Base-by-base conservation (phyloP, 2,888 invertebrate species). In the Stegana nigrithorax region DNA sequence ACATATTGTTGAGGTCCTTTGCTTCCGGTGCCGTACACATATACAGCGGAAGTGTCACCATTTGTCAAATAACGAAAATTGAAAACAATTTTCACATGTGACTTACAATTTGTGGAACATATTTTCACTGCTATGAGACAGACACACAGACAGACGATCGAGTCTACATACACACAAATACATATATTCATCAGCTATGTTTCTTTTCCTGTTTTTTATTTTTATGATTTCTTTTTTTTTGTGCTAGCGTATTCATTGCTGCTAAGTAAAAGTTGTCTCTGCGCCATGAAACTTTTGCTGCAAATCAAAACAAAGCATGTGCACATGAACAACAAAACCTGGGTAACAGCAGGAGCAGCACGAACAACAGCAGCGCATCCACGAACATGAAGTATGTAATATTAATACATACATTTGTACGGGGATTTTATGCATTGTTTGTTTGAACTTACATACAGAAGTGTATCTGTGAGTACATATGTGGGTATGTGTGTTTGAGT, bases 41-140 rank as follows among this genome's bases (percentile, higher is more conserved):
- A n/a, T n/a, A 70, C 77, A 77, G 73, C 73, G 75, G 81, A 81
- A 79, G 80, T 80, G 80, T 81, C 82, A 81, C 76, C 80, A 80
- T 80, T 81, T 80, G 81, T 81, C 80, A 80, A 80, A 80, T 81
- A 81, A 79, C 80, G 81, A 81, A 80, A 81, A 81, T 80, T 81
- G 82, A 81, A 80, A 80, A 80, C 80, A 80, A 81, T 81, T 81
- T 81, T 73, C 81, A 75, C 75, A 69, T 71, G 68, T 66, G 69
- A 67, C 63, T 69, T 61, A 25, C 50, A 60, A 32, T 42, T 29
- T 26, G 25, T 32, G n/a, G 32, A 32, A 12, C 32, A 32, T 53
- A 29, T 44, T 55, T 59, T 56, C 47, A 58, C 57, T n/a, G n/a
- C n/a, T n/a, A n/a, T n/a, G n/a, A n/a, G n/a, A n/a, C n/a, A n/a